These are phyloP conservation scores for Simalia tracyae DNA, from an alignment of 2,797 vertebrate species.

Conservation along the genomic window DNA sequence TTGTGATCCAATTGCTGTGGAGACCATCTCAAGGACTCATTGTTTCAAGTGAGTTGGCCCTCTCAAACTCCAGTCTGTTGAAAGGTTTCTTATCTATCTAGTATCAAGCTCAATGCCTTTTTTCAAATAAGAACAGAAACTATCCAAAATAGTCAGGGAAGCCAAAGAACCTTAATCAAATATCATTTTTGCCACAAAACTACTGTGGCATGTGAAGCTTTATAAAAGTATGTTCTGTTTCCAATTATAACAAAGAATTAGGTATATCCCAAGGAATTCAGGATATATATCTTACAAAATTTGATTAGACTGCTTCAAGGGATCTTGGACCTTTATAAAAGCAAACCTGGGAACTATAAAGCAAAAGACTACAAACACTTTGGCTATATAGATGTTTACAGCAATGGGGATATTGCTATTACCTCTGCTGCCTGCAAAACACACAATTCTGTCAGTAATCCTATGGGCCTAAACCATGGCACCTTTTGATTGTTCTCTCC, in stretches of 20 bases:
- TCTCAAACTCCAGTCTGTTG: neutral
- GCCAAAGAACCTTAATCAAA: neutral
- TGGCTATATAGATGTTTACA: neutral
- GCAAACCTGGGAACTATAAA: neutral
- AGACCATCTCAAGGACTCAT: neutral
- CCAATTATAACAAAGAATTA: neutral
- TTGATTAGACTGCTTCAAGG: neutral
- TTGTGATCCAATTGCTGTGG: neutral
- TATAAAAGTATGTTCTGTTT: neutral
- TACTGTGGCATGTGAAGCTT: neutral
- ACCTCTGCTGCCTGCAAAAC: neutral
- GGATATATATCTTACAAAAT: neutral
- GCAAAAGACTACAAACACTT: neutral
- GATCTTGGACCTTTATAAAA: neutral
- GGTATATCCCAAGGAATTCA: neutral
- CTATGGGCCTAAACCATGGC: neutral
- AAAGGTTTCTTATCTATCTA: neutral
- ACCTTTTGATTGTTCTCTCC: neutral
- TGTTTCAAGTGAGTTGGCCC: neutral
- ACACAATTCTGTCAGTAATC: neutral
- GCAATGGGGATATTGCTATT: neutral
- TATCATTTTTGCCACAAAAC: neutral
- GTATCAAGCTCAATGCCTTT: neutral
- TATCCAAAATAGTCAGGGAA: neutral
- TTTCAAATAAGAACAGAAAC: neutral